These are phyloP conservation scores for Neopipo cinnamomea DNA, from an alignment of 2,113 vertebrate species.

Conservation along the genomic window DNA sequence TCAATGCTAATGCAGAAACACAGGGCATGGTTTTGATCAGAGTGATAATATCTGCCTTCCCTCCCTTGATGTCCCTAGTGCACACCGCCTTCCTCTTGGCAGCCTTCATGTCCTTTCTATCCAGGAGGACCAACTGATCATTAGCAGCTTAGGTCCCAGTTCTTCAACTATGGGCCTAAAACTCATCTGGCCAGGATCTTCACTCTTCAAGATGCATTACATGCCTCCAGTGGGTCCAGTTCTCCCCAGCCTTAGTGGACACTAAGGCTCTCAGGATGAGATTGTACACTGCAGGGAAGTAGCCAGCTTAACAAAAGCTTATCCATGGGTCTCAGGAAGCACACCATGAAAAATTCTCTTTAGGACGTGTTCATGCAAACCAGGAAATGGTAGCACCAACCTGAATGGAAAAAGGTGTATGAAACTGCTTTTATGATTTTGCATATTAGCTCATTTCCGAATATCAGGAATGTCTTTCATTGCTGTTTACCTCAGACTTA, in stretches of 20 bases:
- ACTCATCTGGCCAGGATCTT: rapidly evolving
- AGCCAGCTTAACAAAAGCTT: background rate
- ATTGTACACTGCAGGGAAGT: rapidly evolving
- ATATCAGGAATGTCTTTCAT: background rate
- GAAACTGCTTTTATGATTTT: background rate
- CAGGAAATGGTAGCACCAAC: background rate
- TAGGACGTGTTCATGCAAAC: background rate
- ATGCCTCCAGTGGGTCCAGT: background rate
- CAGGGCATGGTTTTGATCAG: background rate
- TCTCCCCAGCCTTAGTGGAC: background rate
- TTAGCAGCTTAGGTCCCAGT: background rate
- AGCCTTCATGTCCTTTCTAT: background rate
- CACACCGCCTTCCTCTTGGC: background rate
- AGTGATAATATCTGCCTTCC: background rate
- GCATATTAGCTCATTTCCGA: background rate
- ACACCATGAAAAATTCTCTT: background rate
- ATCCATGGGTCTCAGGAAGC: rapidly evolving
- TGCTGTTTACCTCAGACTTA: background rate
- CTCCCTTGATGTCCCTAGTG: background rate
- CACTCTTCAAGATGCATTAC: rapidly evolving
- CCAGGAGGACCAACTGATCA: background rate
- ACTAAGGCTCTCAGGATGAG: rapidly evolving
- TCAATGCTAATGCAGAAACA: background rate
- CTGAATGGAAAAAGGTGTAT: background rate
- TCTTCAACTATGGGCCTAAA: background rate